Evolutionary conservation across 2,113 vertebrate genomes (phyloP).

Genomic region (Mohoua ochrocephala): DNA sequence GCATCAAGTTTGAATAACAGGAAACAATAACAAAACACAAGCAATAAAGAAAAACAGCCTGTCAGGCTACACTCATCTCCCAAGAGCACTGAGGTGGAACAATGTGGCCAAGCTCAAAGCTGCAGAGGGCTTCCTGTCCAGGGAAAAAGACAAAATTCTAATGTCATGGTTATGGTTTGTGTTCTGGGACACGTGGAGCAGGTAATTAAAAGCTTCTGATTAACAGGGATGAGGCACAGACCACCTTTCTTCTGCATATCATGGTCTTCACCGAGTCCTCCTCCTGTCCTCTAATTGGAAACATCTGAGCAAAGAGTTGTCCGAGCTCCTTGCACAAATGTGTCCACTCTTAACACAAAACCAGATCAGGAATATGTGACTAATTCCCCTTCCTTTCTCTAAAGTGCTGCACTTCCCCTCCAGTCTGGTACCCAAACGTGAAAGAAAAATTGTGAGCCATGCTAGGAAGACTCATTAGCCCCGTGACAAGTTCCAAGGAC

Average conservation of each 20-base stretch:
- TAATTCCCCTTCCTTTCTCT: background rate
- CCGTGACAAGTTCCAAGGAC: background rate
- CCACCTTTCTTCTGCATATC: background rate
- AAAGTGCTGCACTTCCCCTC: background rate
- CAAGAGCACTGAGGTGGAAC: background rate
- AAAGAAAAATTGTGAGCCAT: background rate
- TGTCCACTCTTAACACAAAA: background rate
- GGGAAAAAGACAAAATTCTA: background rate
- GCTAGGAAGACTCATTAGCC: background rate
- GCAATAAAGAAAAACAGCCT: background rate
- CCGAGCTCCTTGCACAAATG: background rate
- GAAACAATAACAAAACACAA: background rate
- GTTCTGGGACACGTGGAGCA: background rate
- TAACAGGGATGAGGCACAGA: background rate
- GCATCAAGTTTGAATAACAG: background rate
- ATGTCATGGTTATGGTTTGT: background rate
- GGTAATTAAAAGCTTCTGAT: background rate
- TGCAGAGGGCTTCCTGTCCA: background rate
- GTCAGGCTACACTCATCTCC: background rate
- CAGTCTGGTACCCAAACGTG: background rate
- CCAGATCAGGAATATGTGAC: background rate
- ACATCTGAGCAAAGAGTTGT: background rate
- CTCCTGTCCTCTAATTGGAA: background rate
- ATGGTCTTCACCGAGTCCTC: background rate
- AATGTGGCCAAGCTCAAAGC: background rate